Evolutionary conservation across 1,140 invertebrate genomes (phyloP), one percentile per base, ranked within the genome.

Genomic region (Colletes latitarsis): DNA sequence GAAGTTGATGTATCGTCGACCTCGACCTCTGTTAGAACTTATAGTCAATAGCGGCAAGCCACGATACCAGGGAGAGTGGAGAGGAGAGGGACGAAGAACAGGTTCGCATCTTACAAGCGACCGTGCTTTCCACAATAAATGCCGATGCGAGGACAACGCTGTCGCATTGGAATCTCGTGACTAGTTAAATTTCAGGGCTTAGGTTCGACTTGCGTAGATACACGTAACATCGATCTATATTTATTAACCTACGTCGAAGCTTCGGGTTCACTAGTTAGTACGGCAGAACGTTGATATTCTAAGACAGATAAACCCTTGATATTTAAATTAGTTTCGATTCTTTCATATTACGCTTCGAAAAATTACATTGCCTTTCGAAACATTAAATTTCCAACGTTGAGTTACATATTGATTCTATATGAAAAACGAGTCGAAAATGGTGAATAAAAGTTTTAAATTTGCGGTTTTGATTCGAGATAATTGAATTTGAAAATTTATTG

Each of bases 1-100:
- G 84, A 81, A 82, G 89, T 88, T 91, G 90, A 91, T 91, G 89
- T 91, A 91, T 91, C 87, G 87, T 83, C 90, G 89, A 91, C 90
- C 90, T 90, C 90, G 90, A 91, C 89, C 90, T 89, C 82, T 74
- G 86, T 67, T 89, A 86, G 90, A 91, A 91, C 89, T 91, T 88
- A 90, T 90, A 91, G 84, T 82, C 83, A 76, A 86, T 76, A 72
- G 64, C 58, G 43, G 62, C 41, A 10, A 39, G 67, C 77, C 68
- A 70, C 14, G 43, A 0, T 3, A 53, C 30, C 64, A 5, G 3
- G 3, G 5, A 30, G 10, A 9, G 41, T 46, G 71, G 60, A 52
- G 60, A 41, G 60, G 52, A 69, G 79, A 63, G 83, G 69, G 69
- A 77, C 68, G 76, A 70, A 69, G 76, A 80, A 52, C 64, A 66